Evolutionary conservation across 1,140 invertebrate genomes (phyloP), one percentile per base, ranked within the genome.

Genomic region (Calephelis virginiensis): DNA sequence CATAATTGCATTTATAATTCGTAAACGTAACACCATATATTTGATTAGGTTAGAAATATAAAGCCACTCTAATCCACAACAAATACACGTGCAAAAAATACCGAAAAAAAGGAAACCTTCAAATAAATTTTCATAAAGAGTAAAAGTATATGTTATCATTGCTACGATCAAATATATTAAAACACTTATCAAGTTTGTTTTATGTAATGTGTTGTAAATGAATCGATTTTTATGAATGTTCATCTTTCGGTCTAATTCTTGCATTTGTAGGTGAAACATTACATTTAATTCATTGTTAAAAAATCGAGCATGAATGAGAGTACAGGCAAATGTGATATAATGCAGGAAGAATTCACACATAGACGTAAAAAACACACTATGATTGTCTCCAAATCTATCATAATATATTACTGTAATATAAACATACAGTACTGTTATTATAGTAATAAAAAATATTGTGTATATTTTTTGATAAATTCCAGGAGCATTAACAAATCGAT

Each of bases 211-310:
- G 3, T 56, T 37, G 56, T 78, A 70, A 0, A 80, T 64, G n/a
- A 47, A 46, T 12, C 63, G 62, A 13, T 74, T 80, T 9, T 72
- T 62, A 50, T 81, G 66, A 9, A 84, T 70, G n/a, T 70, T 75
- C 74, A 88, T 71, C 13, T 73, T 59, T 10, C 82, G 70, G 62
- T 88, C 85, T 2, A 86, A 75, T 63, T 80, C 68, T 69, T 88
- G 82, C 63, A 83, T 70, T 67, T 76, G 66, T 12, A 86, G 60
- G 37, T 73, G 79, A 40, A 88, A 86, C 48, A 74, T 66, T 4
- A 70, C 62, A 64, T 88, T 88, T 0, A 8, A 45, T 7, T 76
- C 63, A 8, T 66, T 64, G 28, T 81, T 81, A 5, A 77, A 9
- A 61, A 87, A 86, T 1, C 82, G 69, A 5, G 75, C 65, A 56